Base-by-base conservation (phyloP, 2,888 invertebrate genomes). In the Acrobasis repandana region DNA sequence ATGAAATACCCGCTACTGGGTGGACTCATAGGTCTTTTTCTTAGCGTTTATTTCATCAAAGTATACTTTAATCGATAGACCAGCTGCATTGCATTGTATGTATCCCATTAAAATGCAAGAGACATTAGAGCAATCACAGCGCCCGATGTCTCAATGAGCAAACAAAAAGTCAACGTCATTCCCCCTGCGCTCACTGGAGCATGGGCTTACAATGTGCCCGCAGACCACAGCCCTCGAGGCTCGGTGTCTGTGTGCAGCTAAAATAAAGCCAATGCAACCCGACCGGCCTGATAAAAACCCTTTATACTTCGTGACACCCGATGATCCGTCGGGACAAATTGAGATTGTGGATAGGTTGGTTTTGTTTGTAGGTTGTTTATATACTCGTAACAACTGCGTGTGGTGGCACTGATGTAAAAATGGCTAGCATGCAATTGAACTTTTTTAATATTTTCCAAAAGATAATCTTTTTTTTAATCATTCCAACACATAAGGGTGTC, bases 131-230 rank as follows among this genome's bases (percentile, higher is more conserved):
- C 62, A 67, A 65, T 65, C 65, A 62, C 61, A 63, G 64, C 62
- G 54, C 59, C 61, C 52, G 62, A 68, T 65, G 73, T 75, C 73
- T 74, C 73, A 73, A 78, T 76, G 72, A 81, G 70, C 76, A 74
- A 80, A 82, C 76, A 85, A 86, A 85, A 83, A 80, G 79, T 80
- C 75, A 79, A 79, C 75, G 66, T 70, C 66, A 69, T 61, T 60
- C 74, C 71, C 76, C 71, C 70, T 70, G 71, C 64, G 78, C 67
- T 78, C 79, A 83, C 76, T 78, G 73, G 77, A 73, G 75, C 73
- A 70, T 67, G 70, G 70, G 69, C 60, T 65, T 66, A 88, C 88
- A 90, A 90, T 90, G 73, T 77, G 69, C 90, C 89, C 89, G 89
- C 86, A 88, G 83, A 77, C 71, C 75, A 68, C 71, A 74, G 74